Evolutionary conservation across 2,888 invertebrate species (phyloP), one percentile per base, ranked within the genome.

Genomic region (Ectropis crepuscularia): DNA sequence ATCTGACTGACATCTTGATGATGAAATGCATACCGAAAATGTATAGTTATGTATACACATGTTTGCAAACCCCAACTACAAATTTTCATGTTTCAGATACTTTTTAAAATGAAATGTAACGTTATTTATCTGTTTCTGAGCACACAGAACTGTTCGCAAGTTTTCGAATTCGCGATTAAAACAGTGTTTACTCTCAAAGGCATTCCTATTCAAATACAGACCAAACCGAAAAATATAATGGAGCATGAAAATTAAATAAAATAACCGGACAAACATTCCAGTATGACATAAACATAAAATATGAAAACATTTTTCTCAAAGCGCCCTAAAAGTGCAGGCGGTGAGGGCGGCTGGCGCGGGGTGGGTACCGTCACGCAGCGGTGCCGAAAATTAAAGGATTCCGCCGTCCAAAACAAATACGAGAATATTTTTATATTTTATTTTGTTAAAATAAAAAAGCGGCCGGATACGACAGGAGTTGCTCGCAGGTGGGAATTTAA

Each of bases 401-500:
- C 90, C 89, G 71, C 73, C 86, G 90, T 87, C 90, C 90, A 90
- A 92, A 92, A 92, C 92, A 92, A 92, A 92, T 91, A 92, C 87
- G 78, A 77, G 86, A 83, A 88, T 90, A 90, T 90, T 91, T 92
- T 91, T 90, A 90, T 91, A 90, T 90, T 92, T 90, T 91, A 90
- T 90, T 91, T 89, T 88, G 86, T 86, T 88, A 88, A 87, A 89
- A 90, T 87, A 89, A 90, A 90, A 73, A 64, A 51, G 74, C 73
- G 78, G 70, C 69, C 72, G 82, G 82, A 84, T 85, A 85, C 78
- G 83, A 82, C 77, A 65, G 75, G 80, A 85, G 81, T 81, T 80
- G 77, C 81, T 84, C 86, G 85, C 92, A 92, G 92, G 92, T 92
- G 92, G 92, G 92, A 91, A 92, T 92, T 92, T 92, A 92, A 92